phyloP scores from a whole-genome alignment of 2,888 invertebrate species.

The Itoplectis maculator region DNA sequence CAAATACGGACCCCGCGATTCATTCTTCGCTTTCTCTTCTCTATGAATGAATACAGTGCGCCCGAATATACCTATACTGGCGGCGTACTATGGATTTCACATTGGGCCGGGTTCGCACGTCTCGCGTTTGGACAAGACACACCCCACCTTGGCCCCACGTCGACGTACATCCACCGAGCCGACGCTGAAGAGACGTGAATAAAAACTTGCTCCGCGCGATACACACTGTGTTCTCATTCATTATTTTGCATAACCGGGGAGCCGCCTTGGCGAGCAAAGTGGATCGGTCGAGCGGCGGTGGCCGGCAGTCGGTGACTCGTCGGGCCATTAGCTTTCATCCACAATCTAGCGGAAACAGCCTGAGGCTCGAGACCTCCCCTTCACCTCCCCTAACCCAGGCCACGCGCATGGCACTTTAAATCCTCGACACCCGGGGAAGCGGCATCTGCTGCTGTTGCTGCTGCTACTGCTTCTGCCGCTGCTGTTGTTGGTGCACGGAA shows the following conservation, averaged over 20 bases:
- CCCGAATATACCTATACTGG: constrained; percentile 10
- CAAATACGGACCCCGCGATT: constrained; percentile 62
- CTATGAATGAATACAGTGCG: constrained; percentile 61
- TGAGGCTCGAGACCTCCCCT: constrained; percentile 31
- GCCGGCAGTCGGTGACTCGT: constrained; percentile 52
- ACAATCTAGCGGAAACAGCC: constrained; percentile 59
- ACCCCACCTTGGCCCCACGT: constrained; percentile 61
- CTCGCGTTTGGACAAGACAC: constrained; percentile 42
- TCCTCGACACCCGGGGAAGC: constrained; percentile 35
- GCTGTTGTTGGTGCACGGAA: constrained; percentile 28
- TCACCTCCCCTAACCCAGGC: too few relatives aligned
- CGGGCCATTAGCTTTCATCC: constrained; percentile 66
- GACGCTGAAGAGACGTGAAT: background rate
- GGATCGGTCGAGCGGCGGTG: constrained; percentile 51
- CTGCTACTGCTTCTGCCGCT: too few relatives aligned
- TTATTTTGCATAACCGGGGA: constrained; percentile 50
- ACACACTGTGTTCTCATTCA: constrained; percentile 2
- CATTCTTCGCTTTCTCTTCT: constrained; percentile 64
- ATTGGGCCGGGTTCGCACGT: constrained; percentile 29
- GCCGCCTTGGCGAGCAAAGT: constrained; percentile 38
- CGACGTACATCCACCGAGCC: background rate
- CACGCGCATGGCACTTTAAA: constrained; percentile 50
- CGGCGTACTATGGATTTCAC: constrained; percentile 19
- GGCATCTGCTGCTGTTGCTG: constrained; percentile 32
- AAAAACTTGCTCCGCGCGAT: background rate